phyloP scores from a whole-genome alignment of 2,113 vertebrate genomes.

The Cairina moschata region DNA sequence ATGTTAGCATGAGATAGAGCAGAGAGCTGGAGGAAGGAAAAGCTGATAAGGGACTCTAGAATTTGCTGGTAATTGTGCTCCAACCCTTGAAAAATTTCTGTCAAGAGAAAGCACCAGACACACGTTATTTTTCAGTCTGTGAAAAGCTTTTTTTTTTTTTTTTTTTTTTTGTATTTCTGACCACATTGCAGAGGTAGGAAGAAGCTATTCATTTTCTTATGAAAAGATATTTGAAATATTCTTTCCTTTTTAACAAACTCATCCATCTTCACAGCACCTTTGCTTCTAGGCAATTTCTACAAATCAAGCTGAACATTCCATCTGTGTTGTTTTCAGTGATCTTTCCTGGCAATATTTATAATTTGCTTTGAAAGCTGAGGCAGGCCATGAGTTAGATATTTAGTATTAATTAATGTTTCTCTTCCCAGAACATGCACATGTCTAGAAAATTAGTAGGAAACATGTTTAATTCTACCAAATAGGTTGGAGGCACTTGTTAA shows the following conservation, averaged over 20 bases:
- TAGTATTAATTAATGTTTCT: constrained; percentile 28
- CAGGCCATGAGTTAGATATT: neutral
- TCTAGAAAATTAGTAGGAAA: neutral
- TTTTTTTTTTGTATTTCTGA: neutral
- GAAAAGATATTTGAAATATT: neutral
- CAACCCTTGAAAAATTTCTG: neutral
- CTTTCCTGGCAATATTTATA: constrained; percentile 46
- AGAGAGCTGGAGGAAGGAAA: neutral
- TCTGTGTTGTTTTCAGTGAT: constrained; percentile 63
- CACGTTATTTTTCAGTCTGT: neutral
- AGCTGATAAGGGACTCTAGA: neutral
- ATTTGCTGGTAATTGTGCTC: neutral
- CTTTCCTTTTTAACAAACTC: constrained; percentile 28
- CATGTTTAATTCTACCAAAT: neutral
- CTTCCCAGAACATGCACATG: neutral
- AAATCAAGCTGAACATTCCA: constrained; percentile 35
- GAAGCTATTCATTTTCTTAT: neutral
- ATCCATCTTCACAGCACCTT: constrained; percentile 55
- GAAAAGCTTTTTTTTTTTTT: neutral
- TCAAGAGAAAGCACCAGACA: neutral
- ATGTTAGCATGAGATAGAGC: neutral
- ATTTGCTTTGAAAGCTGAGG: constrained; percentile 39
- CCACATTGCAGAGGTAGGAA: neutral
- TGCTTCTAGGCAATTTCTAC: constrained; percentile 41
- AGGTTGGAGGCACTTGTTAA: neutral